Evolutionary conservation across 2,888 invertebrate species (phyloP), one percentile per base, ranked within the genome.

Genomic region (Caenorhabditis uteleia): DNA sequence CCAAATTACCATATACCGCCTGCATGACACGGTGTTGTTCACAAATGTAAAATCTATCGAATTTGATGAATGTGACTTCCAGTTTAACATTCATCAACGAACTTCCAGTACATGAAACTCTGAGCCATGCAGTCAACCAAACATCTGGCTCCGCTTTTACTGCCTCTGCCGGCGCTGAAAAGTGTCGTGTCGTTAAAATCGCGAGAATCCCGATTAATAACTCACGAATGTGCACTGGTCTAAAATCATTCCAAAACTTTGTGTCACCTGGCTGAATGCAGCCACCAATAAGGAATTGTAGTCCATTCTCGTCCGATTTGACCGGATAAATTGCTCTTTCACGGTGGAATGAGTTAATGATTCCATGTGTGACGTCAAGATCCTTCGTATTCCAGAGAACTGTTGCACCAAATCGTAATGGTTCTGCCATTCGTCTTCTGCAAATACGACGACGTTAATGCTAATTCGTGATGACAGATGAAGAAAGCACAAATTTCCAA

Each of bases 71-170:
- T 3, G 20, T 42, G 23, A 45, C 18, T n/a, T 33, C 20, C 3
- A 57, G 3, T 25, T 48, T 6, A 8, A 27, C 45, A 1, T 29
- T 25, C 6, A 2, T 34, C 34, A 34, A n/a, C 34, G 27, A 25
- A 29, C 18, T 8, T 18, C n/a, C 36, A 16, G 14, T 3, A n/a
- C 2, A 12, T 26, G 3, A 5, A 23, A 26, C 7, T 12, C 31
- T 21, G n/a, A 61, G 27, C 61, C 61, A 61, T 0, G 50, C 50
- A 3, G 31, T 14, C n/a, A 62, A 12, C 39, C 42, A 62, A 10
- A 62, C 62, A 21, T 56, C 27, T 6, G 62, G 56, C 10, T 56
- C 62, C 3, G 56, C 61, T 25, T 42, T 42, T 5, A 20, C 7
- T 7, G 61, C 55, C 14, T 47, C 47, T 3, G 8, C 3, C 8